phyloP scores from a whole-genome alignment of 2,113 vertebrate genomes.

The Callospermophilus lateralis region DNA sequence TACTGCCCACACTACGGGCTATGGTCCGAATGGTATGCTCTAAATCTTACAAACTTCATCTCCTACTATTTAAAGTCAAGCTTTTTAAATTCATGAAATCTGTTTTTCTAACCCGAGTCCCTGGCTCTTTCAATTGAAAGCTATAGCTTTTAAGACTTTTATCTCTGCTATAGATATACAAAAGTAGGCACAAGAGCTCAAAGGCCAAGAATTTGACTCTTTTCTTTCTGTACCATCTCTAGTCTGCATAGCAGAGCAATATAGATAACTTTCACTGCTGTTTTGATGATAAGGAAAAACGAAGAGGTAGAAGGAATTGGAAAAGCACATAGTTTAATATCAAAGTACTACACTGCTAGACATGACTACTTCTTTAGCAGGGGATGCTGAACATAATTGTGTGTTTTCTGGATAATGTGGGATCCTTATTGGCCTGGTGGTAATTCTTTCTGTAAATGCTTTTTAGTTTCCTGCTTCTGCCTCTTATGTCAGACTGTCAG shows the following conservation, averaged over 20 bases:
- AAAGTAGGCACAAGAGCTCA: slow-evolving; percentile 33
- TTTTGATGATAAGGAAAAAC: slow-evolving; percentile 6
- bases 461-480: not conserved
- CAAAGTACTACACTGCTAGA: not conserved
- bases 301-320: not conserved
- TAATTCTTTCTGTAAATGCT: not conserved
- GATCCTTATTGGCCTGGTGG: not conserved
- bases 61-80: slow-evolving; percentile 1
- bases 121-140: slow-evolving; percentile 41
- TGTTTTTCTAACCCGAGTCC: slow-evolving; percentile 17
- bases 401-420: not conserved
- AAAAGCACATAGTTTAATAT: slow-evolving; percentile 29
- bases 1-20: not conserved
- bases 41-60: not conserved
- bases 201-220: slow-evolving; percentile 36
- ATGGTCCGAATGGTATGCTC: not conserved
- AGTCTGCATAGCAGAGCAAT: not conserved
- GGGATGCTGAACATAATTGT: not conserved
- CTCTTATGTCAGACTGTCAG: not conserved
- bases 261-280: not conserved
- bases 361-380: not conserved
- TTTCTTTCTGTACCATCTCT: not conserved
- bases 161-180: slow-evolving; percentile 32
- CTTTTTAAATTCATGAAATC: slow-evolving; percentile 38
- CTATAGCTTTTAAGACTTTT: slow-evolving; percentile 45